Base-by-base conservation (phyloP, 1,140 invertebrate species). In the Brachionus rubens region DNA sequence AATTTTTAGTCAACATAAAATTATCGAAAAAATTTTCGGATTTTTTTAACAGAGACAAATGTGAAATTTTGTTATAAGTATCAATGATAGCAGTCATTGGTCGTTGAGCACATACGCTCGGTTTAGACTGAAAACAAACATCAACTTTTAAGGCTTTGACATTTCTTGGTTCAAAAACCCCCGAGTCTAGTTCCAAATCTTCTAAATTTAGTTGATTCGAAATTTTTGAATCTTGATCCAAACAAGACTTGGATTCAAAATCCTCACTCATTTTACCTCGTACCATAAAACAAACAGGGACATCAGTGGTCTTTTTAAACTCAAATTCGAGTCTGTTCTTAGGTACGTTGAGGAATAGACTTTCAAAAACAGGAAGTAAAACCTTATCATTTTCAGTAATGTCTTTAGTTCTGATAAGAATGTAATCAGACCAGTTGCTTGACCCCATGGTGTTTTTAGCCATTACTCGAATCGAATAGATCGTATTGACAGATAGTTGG, bases 21-120 rank as follows among this genome's bases (percentile, higher is more conserved):
- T n/a, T 19, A 16, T 30, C 47, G 2, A 65, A 16, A 0, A 65
- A n/a, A 65, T 24, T 26, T 10, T 26, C 68, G 14, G 10, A 26
- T 36, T 54, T 3, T 26, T 50, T 72, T 3, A 36, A 2, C 68
- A 72, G 41, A 6, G 65, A 68, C 16, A 21, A 68, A 46, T 72
- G 68, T 2, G 68, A 72, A 21, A 72, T 72, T 72, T 72, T 72
- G 33, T 72, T 40, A 19, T 72, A 72, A 33, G 46, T 72, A 28
- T 72, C 68, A 3, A 72, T 72, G 24, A 72, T 72, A 24, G 68
- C 68, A 28, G 43, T 54, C 33, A 54, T 50, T 50, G 24, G 68
- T 0, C 43, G 7, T 5, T 33, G 10, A 0, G 43, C 12, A 46
- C 68, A 72, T 19, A 72, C 33, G 19, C 9, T 33, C 10, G 46